phyloP scores from a whole-genome alignment of 53 echinoderm and acorn worm genomes.

The Luidia sarsii region DNA sequence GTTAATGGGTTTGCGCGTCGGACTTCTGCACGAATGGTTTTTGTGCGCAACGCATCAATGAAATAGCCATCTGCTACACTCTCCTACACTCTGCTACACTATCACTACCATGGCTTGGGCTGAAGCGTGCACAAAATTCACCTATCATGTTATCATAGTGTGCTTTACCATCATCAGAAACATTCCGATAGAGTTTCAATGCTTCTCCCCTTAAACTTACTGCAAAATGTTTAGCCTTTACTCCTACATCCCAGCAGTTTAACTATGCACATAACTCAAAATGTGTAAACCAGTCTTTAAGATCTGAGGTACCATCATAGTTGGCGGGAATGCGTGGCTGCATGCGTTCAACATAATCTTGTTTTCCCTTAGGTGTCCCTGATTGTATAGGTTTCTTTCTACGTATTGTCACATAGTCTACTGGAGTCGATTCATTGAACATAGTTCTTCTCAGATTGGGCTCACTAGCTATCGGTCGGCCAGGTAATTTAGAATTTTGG shows the following conservation, averaged over 20 bases:
- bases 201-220: neutral
- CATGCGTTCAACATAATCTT: neutral
- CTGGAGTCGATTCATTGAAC: neutral
- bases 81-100: too few relatives aligned
- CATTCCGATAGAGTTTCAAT: too few relatives aligned
- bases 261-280: neutral
- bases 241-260: neutral
- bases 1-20: neutral
- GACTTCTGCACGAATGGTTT: neutral
- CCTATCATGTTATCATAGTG: neutral
- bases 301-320: conserved; percentile 13
- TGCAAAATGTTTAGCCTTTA: neutral
- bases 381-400: neutral
- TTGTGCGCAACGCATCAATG: neutral
- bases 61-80: neutral
- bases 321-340: neutral
- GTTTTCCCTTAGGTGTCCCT: neutral
- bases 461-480: conserved; percentile 18
- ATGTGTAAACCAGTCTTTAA: conserved; percentile 21
- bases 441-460: neutral
- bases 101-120: neutral
- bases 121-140: conserved; percentile 14
- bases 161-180: neutral
- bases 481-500: neutral
- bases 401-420: conserved; percentile 1